phyloP scores from a whole-genome alignment of 2,797 vertebrate genomes.

The Coluber constrictor region DNA sequence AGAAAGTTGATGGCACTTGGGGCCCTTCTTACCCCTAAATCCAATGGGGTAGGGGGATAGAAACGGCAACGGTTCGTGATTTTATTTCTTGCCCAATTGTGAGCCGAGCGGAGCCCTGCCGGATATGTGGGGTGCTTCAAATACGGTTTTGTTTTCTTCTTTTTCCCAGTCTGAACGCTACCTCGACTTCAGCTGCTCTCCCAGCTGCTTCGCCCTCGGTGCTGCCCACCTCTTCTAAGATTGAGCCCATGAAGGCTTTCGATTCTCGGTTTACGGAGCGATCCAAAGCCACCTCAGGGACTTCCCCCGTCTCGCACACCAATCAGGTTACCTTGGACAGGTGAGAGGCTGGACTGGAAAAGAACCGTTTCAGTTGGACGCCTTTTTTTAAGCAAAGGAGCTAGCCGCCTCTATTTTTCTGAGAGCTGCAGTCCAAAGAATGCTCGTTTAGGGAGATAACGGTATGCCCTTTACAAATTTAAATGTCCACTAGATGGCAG shows the following conservation, averaged over 20 bases:
- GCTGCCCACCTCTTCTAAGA: constrained; percentile 81
- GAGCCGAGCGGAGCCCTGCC: not conserved
- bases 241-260: constrained; percentile 96
- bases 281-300: constrained; percentile 91
- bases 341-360: constrained; percentile 60
- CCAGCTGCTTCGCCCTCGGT: constrained; percentile 62
- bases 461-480: not conserved
- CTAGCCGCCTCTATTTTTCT: not conserved
- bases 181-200: constrained; percentile 64
- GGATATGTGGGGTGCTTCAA: not conserved
- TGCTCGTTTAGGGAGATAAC: not conserved
- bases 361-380: not conserved
- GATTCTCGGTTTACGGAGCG: constrained; percentile 96
- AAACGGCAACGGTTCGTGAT: not conserved
- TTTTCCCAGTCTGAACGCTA: constrained; percentile 67
- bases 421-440: not conserved
- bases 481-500: not conserved
- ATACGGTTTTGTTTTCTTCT: not conserved
- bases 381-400: not conserved
- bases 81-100: not conserved
- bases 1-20: not conserved
- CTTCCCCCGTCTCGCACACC: constrained; percentile 74
- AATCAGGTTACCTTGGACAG: constrained; percentile 83
- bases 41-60: no score
- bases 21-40: not conserved